phyloP scores from a whole-genome alignment of 1,140 invertebrate genomes.

The Drosophila albomicans region DNA sequence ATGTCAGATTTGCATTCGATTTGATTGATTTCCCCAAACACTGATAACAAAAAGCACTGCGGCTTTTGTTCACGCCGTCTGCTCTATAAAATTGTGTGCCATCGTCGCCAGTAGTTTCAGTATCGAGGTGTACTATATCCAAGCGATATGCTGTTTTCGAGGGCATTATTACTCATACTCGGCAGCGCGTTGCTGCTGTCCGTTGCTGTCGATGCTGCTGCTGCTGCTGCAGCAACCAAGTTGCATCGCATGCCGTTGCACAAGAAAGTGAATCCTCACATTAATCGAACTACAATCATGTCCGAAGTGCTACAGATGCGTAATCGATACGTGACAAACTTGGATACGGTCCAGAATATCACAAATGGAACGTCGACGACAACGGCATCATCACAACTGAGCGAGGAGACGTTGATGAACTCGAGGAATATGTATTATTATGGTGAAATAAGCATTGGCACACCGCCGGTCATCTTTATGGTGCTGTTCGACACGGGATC shows the following conservation, averaged over 20 bases:
- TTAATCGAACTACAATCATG: conserved; percentile 14
- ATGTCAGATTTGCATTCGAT: conserved; percentile 35
- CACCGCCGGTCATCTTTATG: conserved; percentile 95
- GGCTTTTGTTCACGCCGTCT: no score
- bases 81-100: conserved; percentile 21
- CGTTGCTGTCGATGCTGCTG: not conserved
- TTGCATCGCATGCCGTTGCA: conserved; percentile 41
- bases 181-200: conserved; percentile 1
- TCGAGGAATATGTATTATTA: conserved; percentile 99
- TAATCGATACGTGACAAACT: not conserved
- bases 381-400: not conserved
- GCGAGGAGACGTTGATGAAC: conserved; percentile 93
- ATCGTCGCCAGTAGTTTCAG: conserved; percentile 1
- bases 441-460: conserved; percentile 96
- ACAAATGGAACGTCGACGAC: not conserved
- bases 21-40: conserved; percentile 5
- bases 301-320: conserved; percentile 20
- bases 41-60: conserved; percentile 11
- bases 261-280: conserved; percentile 13
- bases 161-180: conserved; percentile 11
- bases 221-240: not conserved
- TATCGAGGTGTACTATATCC: not conserved
- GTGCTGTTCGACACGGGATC: conserved; percentile 99
- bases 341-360: not conserved
- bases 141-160: conserved; percentile 7